Percentiles rank a stretch among this genome's conserved stretches.
Conservation (phyloP, 2,888 invertebrate genomes). For the Brachyptera putata region DNA sequence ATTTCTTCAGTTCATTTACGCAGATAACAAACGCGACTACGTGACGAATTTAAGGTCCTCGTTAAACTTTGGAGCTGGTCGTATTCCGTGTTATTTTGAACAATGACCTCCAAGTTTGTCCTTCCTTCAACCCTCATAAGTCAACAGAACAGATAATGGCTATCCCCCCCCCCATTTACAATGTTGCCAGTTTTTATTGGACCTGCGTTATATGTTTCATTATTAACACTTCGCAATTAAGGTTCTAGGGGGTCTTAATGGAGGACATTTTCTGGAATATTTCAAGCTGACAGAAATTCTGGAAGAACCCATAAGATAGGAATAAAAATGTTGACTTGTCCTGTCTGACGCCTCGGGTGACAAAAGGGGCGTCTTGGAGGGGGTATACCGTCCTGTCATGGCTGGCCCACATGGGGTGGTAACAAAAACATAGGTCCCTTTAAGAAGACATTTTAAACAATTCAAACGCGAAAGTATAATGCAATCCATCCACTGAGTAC, state of each 20-base stretch:
- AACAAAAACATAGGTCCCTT: constrained; percentile 16
- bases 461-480: neutral
- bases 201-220: too few relatives aligned
- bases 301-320: neutral
- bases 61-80: too few relatives aligned
- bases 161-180: neutral
- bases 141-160: too few relatives aligned
- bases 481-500: too few relatives aligned
- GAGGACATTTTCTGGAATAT: neutral
- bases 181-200: neutral
- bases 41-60: too few relatives aligned
- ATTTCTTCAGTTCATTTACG: too few relatives aligned
- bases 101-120: neutral
- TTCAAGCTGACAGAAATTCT: neutral
- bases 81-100: too few relatives aligned
- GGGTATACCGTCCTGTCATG: too few relatives aligned
- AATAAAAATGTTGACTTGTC: too few relatives aligned
- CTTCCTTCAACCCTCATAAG: neutral
- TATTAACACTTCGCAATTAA: neutral
- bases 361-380: too few relatives aligned
- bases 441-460: neutral
- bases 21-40: too few relatives aligned
- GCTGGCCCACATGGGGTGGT: constrained; percentile 20
- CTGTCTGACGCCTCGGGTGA: too few relatives aligned
- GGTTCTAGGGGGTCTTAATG: neutral